A percentile compares a stretch with the other conserved stretches of the same genome.
These are phyloP conservation scores for Ariolimax columbianus DNA, from an alignment of 2,888 invertebrate genomes.

Conservation along the genomic window DNA sequence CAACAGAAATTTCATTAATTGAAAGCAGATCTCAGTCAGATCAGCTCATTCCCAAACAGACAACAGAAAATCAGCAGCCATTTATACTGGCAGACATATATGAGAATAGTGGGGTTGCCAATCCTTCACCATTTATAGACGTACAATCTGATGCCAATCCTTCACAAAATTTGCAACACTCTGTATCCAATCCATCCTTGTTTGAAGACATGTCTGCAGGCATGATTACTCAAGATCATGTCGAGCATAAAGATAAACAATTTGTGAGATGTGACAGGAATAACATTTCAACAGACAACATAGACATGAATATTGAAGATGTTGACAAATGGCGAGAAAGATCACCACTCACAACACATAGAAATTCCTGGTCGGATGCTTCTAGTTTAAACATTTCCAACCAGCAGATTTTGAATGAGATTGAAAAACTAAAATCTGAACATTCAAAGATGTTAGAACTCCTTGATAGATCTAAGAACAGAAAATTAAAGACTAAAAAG, in stretches of 20 bases:
- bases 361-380: neutral
- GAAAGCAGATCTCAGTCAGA: neutral
- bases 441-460: slow-evolving; percentile 70
- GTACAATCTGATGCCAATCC: neutral
- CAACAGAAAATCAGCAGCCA: neutral
- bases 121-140: neutral
- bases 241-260: neutral
- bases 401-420: slow-evolving; percentile 58
- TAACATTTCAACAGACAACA: neutral
- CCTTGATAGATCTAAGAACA: slow-evolving; percentile 55
- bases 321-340: slow-evolving; percentile 19
- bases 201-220: neutral
- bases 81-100: too few species aligned
- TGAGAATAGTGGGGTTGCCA: neutral
- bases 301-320: neutral
- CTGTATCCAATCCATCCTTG: neutral
- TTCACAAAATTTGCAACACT: neutral
- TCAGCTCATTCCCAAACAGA: neutral
- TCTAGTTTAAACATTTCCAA: slow-evolving; percentile 29
- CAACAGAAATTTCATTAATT: neutral
- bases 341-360: slow-evolving; percentile 39
- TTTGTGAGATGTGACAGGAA: neutral
- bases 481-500: slow-evolving; percentile 3
- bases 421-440: slow-evolving; percentile 67
- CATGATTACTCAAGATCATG: neutral